A percentile compares a stretch with the other conserved stretches of the same genome.
Evolutionary conservation across 2,113 vertebrate species (phyloP).

Genomic region (Rafetus swinhoei): DNA sequence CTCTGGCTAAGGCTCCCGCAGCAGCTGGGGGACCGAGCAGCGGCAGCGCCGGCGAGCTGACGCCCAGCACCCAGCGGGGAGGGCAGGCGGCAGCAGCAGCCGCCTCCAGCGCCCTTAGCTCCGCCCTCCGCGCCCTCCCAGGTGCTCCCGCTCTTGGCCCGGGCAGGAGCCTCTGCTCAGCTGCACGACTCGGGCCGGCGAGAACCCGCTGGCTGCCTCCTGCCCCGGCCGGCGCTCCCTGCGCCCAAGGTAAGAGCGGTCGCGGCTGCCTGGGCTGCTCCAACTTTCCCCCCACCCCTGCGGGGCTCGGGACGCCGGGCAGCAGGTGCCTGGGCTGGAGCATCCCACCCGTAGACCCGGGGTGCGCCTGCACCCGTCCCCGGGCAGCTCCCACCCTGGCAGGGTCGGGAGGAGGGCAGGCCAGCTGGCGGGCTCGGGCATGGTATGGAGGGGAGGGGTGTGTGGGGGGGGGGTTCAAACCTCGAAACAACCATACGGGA

Average conservation of each 20-base stretch:
- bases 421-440: not conserved
- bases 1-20: no score
- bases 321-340: not conserved
- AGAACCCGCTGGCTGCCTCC: no score
- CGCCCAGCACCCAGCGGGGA: not conserved
- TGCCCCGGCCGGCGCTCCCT: not conserved
- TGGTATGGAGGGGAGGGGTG: no score
- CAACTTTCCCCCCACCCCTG: not conserved
- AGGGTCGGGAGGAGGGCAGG: not conserved
- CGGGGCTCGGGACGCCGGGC: not conserved
- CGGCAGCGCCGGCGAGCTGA: no score
- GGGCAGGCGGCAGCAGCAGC: not conserved
- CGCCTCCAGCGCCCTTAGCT: not conserved
- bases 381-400: not conserved
- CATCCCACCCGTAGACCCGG: not conserved
- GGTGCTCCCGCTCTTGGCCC: not conserved
- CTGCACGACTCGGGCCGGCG: not conserved
- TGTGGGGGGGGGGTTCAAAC: not conserved
- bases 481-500: no score
- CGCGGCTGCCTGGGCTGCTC: not conserved
- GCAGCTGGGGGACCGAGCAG: not conserved
- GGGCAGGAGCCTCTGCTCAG: not conserved
- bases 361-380: accelerated
- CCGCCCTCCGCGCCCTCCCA: not conserved
- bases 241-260: not conserved